phyloP scores from a whole-genome alignment of 2,113 vertebrate genomes.

The Pygoscelis adeliae region DNA sequence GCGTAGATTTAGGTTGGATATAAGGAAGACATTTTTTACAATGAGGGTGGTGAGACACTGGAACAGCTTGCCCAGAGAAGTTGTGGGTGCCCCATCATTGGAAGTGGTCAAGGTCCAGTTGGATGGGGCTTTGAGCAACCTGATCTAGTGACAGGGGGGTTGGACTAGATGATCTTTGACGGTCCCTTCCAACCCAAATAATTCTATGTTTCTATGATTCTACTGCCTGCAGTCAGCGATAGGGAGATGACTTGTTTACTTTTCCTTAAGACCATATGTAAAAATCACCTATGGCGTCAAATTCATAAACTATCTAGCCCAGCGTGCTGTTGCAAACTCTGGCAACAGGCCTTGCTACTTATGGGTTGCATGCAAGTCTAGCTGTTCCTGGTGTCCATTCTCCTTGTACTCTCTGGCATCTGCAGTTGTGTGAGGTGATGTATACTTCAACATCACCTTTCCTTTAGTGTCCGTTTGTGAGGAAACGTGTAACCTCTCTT shows the following conservation, averaged over 20 bases:
- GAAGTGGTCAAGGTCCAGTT: neutral
- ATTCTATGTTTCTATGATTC: neutral
- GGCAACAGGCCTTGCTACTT: neutral
- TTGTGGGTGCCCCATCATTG: neutral
- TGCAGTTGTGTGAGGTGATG: neutral
- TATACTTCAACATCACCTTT: neutral
- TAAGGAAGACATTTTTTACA: neutral
- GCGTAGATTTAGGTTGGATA: neutral
- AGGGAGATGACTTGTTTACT: neutral
- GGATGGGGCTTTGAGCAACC: neutral
- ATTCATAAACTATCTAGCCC: neutral
- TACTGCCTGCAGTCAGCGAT: neutral
- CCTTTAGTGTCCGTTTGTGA: neutral
- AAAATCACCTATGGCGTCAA: neutral
- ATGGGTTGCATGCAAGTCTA: neutral
- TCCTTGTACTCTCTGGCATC: neutral
- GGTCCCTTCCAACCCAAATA: neutral
- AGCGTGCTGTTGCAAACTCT: neutral
- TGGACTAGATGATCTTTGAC: neutral
- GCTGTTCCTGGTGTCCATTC: neutral
- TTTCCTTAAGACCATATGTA: neutral
- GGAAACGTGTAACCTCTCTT: neutral
- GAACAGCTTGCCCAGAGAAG: neutral
- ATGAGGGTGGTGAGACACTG: neutral
- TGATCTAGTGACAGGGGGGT: neutral